Base-by-base conservation (phyloP, 2,113 vertebrate species). In the Psephotus haematonotus region DNA sequence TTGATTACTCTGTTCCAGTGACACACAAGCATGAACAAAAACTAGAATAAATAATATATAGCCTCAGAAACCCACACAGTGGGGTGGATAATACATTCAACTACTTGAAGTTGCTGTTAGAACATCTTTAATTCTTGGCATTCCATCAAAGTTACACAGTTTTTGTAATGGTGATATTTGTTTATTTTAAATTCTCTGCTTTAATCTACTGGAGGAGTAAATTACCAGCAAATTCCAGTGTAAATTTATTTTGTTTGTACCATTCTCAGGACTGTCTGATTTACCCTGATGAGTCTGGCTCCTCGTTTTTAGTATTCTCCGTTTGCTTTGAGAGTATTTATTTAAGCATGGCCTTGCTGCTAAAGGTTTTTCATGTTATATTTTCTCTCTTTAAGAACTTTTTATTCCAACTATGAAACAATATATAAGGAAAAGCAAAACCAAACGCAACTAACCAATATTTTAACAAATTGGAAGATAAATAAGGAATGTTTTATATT, bases 161-260 rank as follows among this genome's bases (percentile, higher is more conserved):
- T 83, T 41, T 92, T 37, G 44, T 87, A 28, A 25, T 33, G 47
- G 25, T 74, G 64, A 8, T 92, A 49, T 71, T 95, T 93, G 67
- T 96, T 90, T 91, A 33, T 92, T 96, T 96, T 64, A 93, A 84
- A 59, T 90, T 92, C 85, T 9, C 14, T 88, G 33, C 86, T 94
- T 94, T 96, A 67, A 90, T 92, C 64, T 91, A 19, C 75, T 44
- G 37, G 24, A 76, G 69, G 90, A 88, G 50, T 90, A 68, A 93
- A 94, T 95, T 69, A 88, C 37, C 68, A 96, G 57, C 57, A 75
- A 88, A 94, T 96, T 88, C 88, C 93, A 82, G 35, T 81, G 65
- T 88, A 86, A 49, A 3, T 90, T 67, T 76, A 11, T 95, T 88
- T 93, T 81, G 60, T 95, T 93, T 93, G 64, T 77, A 47, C 76